Base-by-base conservation (phyloP, 2,113 vertebrate genomes). In the Morone chrysops region DNA sequence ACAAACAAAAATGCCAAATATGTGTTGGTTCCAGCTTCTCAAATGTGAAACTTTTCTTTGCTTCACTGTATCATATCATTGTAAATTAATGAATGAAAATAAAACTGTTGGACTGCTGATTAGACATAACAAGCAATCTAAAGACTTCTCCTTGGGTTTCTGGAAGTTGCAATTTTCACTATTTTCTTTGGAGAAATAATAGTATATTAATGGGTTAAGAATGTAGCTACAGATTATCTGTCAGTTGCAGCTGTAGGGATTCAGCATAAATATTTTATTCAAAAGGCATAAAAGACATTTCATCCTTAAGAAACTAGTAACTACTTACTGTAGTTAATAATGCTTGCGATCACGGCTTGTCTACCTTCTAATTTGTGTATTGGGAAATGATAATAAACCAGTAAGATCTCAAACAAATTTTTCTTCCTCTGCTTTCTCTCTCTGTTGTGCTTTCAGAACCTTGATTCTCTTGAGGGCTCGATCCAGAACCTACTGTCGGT, bases 401-500 rank as follows among this genome's bases (percentile, higher is more conserved):
- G 54, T 45, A 45, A 20, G 13, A 17, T 2, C 9, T 11, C 9
- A 4, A 74, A 16, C 14, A 31, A 40, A 10, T 40, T 63, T 36
- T 43, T 54, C 18, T 43, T 1, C 10, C 16, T 75, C 20, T 61
- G 5, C 2, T 59, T 47, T 70, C 17, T 66, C 12, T 66, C 12
- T 45, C 17, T 45, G 8, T 70, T 59, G 6, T 79, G 2, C 71
- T 73, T 11, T 0, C 90, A 98, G 97, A 96, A 97, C 31, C 78
- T 95, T 1, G 85, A 95, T 0, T 95, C 96, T 0, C 92, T 99
- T 79, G 97, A 98, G 5, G 54, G 89, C 0, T 97, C 96, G 0
- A 97, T 98, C 90, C 97, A 97, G 92, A 94, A 94, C 0, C 93
- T 95, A 13, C 95, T 98, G n/a, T 96, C 95, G 0, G 93, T 84